Evolutionary conservation across 2,113 vertebrate genomes (phyloP).

Genomic region (Saguinus midas): DNA sequence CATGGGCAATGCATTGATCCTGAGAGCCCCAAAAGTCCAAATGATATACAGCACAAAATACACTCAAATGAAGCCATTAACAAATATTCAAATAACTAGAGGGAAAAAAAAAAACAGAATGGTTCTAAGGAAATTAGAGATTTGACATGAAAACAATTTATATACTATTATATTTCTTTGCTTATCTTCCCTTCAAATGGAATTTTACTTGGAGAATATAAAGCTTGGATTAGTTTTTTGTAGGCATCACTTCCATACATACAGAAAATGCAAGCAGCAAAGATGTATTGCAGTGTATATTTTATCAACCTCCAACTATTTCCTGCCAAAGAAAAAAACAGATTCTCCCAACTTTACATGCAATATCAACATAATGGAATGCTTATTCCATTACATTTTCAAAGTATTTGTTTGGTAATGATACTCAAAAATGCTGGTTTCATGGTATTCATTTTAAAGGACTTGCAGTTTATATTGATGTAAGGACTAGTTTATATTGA

Average conservation of each 20-base stretch:
- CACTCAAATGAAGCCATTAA: neutral
- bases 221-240: neutral
- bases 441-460: neutral
- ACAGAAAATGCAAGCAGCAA: neutral
- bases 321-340: neutral
- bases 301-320: neutral
- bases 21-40: neutral
- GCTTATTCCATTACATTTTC: neutral
- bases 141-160: neutral
- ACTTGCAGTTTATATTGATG: neutral
- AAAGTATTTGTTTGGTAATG: neutral
- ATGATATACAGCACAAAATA: neutral
- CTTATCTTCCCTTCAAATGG: neutral
- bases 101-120: neutral
- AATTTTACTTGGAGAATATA: neutral
- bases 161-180: neutral
- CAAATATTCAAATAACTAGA: neutral
- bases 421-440: slow-evolving; percentile 15
- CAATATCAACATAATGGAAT: neutral
- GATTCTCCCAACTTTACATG: neutral
- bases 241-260: neutral
- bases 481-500: neutral
- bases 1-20: neutral
- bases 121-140: neutral
- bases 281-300: neutral